Conservation (phyloP, 2,888 invertebrate species). For the Opisthograptis luteolata region DNA sequence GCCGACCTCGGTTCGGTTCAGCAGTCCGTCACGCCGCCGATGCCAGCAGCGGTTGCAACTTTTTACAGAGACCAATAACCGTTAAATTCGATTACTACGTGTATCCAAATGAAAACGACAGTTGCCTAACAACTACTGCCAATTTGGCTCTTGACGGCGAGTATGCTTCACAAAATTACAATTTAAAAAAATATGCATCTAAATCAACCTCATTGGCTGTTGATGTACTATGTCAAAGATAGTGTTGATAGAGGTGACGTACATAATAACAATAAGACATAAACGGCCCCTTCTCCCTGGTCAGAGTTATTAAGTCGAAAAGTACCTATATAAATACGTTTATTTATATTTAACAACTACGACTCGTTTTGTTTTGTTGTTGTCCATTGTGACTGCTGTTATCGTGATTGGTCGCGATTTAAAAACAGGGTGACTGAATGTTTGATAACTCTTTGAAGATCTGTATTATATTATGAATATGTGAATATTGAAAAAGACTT, state of each 20-base stretch:
- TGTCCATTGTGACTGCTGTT: conserved; percentile 35
- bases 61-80: conserved; percentile 66
- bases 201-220: too few species aligned
- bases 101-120: conserved; percentile 66
- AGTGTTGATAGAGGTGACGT: too few species aligned
- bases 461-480: too few species aligned
- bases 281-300: too few species aligned
- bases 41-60: conserved; percentile 42
- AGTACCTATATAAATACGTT: background rate
- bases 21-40: conserved; percentile 51
- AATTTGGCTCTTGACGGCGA: conserved; percentile 29
- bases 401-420: conserved; percentile 31
- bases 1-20: conserved; percentile 53
- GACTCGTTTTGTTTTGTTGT: conserved; percentile 35
- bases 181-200: too few species aligned
- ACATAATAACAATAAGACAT: too few species aligned
- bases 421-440: conserved; percentile 39
- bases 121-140: conserved; percentile 52
- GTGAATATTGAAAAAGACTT: conserved; percentile 27
- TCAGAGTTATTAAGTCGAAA: too few species aligned
- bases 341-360: background rate
- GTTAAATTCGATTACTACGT: conserved; percentile 77
- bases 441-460: conserved; percentile 26
- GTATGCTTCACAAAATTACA: background rate
- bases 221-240: too few species aligned